Base-by-base conservation (phyloP, 2,888 invertebrate species). In the Sialis fuliginosa region DNA sequence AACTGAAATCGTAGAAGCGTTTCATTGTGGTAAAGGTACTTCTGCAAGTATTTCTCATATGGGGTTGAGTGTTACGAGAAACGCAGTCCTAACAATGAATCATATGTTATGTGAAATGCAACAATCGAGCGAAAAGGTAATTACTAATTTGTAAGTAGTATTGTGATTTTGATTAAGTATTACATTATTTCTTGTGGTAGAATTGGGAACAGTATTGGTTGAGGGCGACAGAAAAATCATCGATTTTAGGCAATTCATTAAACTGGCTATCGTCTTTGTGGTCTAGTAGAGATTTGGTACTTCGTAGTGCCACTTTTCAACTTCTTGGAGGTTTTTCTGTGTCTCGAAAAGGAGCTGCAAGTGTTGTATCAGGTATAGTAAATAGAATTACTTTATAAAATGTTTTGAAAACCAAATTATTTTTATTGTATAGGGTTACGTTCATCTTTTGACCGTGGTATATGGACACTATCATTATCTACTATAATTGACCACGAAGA, bases 51-150 rank as follows among this genome's bases (percentile, higher is more conserved):
- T 65, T 37, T 72, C 71, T 37, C 68, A 71, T 39, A 73, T 74
- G 74, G 74, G 73, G 1, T 56, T 73, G 6, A 71, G 69, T 33
- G 71, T 74, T 50, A 72, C 71, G 1, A 61, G 71, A 51, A 65
- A 71, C 52, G 66, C 69, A 5, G 57, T 73, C 22, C 60, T 72
- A 35, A 69, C 71, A 45, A 60, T 74, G 43, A 72, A 73, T 56
- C 71, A 73, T 56, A 54, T 72, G 33, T 52, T 72, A 6, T 62
- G 65, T 39, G 71, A 72, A 56, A 63, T 72, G 63, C 66, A 67
- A 52, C 57, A 62, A 56, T 59, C 60, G 7, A 61, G 60, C 50
- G 60, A 63, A 44, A 68, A 62, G 54, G 69, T 68, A 52, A 56
- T 56, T 5, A 45, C 22, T 22, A 33, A 10, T 1, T 6, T 37